These are phyloP conservation scores for Limnephilus marmoratus DNA, from an alignment of 2,888 invertebrate genomes.

Conservation along the genomic window DNA sequence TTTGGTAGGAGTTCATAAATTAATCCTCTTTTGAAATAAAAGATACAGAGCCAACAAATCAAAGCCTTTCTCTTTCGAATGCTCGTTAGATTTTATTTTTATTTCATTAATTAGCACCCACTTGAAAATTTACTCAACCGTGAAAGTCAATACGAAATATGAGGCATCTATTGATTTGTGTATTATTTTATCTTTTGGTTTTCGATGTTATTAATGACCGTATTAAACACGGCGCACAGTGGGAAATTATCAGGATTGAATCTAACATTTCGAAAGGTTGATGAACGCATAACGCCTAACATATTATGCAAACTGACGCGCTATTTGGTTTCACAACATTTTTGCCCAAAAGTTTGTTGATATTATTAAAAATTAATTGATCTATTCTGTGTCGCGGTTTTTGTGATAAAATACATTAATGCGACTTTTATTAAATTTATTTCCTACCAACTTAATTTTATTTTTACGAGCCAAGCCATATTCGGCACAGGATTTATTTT, in stretches of 20 bases:
- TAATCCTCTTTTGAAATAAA: not conserved
- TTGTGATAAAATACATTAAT: too few relatives aligned
- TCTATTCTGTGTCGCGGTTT: not conserved
- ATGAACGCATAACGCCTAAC: not conserved
- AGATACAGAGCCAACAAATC: not conserved
- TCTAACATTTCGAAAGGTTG: not conserved
- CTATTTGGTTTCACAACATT: not conserved
- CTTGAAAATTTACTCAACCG: not conserved
- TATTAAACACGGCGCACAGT: constrained; percentile 2
- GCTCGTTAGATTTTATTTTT: not conserved
- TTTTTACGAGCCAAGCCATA: not conserved
- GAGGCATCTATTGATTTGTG: constrained; percentile 8
- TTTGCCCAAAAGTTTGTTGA: not conserved
- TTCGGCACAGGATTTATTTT: not conserved
- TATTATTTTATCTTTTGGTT: constrained; percentile 3
- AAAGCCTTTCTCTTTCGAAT: constrained; percentile 12
- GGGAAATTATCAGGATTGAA: not conserved
- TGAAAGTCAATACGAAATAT: constrained; percentile 2
- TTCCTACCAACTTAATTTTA: too few relatives aligned
- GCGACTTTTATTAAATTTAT: too few relatives aligned
- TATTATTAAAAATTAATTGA: not conserved
- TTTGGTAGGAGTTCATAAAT: constrained; percentile 1
- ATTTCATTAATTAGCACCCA: not conserved
- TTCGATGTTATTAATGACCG: constrained; percentile 9
- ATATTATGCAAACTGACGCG: not conserved